Evolutionary conservation across 1,140 invertebrate species (phyloP), one percentile per base, ranked within the genome.

Genomic region (Nomia melanderi): DNA sequence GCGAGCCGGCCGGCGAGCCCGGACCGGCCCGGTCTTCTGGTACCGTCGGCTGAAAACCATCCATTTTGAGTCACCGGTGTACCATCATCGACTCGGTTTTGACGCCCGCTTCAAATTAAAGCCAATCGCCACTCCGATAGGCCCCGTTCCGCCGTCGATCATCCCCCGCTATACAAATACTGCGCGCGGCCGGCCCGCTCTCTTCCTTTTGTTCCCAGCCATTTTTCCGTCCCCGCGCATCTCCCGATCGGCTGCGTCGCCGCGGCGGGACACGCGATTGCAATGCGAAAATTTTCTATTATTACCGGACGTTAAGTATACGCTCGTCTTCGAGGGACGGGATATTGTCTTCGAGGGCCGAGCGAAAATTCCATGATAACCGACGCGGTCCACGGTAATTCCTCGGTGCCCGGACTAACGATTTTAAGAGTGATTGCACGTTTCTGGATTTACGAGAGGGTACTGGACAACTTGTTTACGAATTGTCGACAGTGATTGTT

Each of bases 81-180:
- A 79, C 86, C 85, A 87, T 87, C 86, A 86, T 88, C 81, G 81
- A 65, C 79, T 83, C 75, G 85, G 77, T 88, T 88, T 88, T 88
- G 84, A 88, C 87, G 85, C 87, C 86, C 69, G 87, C 83, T 83
- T 87, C 86, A 75, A 88, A 88, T 88, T 88, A 88, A 88, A 88
- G 79, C 79, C 78, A 81, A 87, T 88, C 78, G 84, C 82, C 84
- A 78, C 74, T 70, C 56, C 62, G 67, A 73, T 64, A 50, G 53
- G 5, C 47, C 66, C 41, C 44, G 62, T 77, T 81, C 64, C 54
- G 44, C 17, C 17, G 11, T 56, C 12, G 27, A 29, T 5, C 12
- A 20, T 3, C 25, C 31, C 23, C 27, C n/a, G n/a, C 14, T 79
- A 59, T 70, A 62, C 63, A 67, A 75, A 81, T 65, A 76, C 64